phyloP scores from a whole-genome alignment of 1,140 invertebrate genomes.

The Hyphantria cunea region DNA sequence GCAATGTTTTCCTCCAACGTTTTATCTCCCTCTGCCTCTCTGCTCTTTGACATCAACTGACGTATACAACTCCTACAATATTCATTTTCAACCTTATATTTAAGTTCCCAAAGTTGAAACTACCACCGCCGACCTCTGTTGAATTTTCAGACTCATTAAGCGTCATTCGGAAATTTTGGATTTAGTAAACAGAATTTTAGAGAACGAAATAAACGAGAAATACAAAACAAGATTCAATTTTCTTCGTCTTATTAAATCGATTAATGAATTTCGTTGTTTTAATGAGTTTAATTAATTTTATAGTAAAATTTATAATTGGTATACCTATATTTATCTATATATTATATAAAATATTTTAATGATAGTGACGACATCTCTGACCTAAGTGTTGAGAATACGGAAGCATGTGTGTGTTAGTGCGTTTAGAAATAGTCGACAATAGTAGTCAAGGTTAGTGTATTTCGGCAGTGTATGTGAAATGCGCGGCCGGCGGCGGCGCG shows the following conservation, averaged over 20 bases:
- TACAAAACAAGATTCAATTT: constrained; percentile 31
- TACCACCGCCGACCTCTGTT: constrained; percentile 43
- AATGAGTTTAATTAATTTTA: constrained; percentile 12
- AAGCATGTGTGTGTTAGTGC: constrained; percentile 37
- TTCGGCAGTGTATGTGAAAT: constrained; percentile 62
- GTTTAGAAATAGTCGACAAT: constrained; percentile 56
- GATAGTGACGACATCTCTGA: constrained; percentile 17
- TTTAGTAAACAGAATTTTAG: constrained; percentile 62
- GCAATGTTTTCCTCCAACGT: constrained; percentile 70
- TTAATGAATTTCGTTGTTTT: constrained; percentile 15
- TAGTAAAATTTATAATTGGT: not conserved
- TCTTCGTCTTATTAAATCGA: constrained; percentile 20
- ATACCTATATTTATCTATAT: not conserved
- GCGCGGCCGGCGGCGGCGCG: constrained; percentile 37
- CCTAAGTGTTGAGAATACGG: constrained; percentile 31
- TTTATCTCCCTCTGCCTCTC: constrained; percentile 64
- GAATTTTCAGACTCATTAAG: constrained; percentile 73
- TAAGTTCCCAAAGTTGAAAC: constrained; percentile 38
- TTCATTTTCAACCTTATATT: constrained; percentile 50
- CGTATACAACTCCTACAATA: constrained; percentile 45
- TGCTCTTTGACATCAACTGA: constrained; percentile 77
- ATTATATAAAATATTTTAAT: not conserved
- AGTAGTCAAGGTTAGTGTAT: constrained; percentile 59
- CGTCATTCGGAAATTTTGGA: constrained; percentile 68
- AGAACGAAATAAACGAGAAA: constrained; percentile 53